Conservation (phyloP, 2,888 invertebrate genomes). For the Anoncus sp. region DNA sequence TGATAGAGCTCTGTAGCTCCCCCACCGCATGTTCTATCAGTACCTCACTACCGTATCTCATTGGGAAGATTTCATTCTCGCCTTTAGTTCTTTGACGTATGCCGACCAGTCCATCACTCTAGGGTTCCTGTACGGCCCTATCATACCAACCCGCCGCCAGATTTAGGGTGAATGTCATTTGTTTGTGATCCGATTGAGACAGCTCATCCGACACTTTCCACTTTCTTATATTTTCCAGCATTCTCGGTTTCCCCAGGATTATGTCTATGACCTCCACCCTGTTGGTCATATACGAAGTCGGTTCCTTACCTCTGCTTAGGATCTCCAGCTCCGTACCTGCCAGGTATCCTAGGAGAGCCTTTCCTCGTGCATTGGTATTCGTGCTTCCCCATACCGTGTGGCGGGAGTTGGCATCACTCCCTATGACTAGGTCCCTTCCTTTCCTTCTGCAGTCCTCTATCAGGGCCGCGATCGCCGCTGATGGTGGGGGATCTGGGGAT, state of each 20-base stretch:
- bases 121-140: conserved; percentile 29
- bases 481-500: too few species aligned
- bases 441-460: too few species aligned
- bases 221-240: background rate
- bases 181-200: conserved; percentile 41
- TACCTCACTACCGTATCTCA: too few species aligned
- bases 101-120: conserved; percentile 35
- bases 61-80: background rate
- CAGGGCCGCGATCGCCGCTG: too few species aligned
- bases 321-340: conserved; percentile 11
- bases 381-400: conserved; percentile 43
- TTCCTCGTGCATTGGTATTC: conserved; percentile 28
- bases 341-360: conserved; percentile 41
- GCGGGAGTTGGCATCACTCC: conserved; percentile 47
- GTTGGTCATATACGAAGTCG: conserved; percentile 48
- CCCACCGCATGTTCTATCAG: too few species aligned
- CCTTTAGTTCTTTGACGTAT: conserved; percentile 20
- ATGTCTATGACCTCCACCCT: conserved; percentile 44
- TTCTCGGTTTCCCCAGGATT: background rate
- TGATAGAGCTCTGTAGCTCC: too few species aligned
- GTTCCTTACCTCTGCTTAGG: conserved; percentile 39
- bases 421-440: conserved; percentile 12
- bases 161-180: background rate
- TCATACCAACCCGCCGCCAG: background rate
- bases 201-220: conserved; percentile 47